Evolutionary conservation across 2,797 vertebrate genomes (phyloP).

Genomic region (Hoplostethus mediterraneus): DNA sequence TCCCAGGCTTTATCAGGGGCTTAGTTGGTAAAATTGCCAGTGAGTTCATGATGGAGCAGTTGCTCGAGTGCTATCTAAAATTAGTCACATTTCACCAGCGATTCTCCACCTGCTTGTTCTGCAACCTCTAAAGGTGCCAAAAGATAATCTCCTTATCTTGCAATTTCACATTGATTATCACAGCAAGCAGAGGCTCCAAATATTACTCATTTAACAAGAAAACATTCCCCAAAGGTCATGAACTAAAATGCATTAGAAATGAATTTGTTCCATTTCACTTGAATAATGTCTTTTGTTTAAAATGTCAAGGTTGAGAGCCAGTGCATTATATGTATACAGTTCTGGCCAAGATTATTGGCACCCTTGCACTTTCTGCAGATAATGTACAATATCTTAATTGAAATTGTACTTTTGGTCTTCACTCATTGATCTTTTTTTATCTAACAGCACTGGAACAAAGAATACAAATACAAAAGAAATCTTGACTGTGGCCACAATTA

Average conservation of each 20-base stretch:
- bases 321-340: background rate
- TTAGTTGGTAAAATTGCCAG: constrained; percentile 17
- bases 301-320: background rate
- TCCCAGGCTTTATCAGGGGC: constrained; percentile 1
- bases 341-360: no score
- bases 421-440: no score
- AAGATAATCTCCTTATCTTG: background rate
- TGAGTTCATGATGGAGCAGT: constrained; percentile 25
- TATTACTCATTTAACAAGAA: background rate
- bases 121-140: constrained; percentile 1
- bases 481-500: no score
- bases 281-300: constrained; percentile 3
- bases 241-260: constrained; percentile 23
- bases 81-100: background rate
- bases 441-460: no score
- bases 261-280: constrained; percentile 23
- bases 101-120: background rate
- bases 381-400: no score
- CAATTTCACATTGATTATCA: constrained; percentile 38
- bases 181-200: constrained; percentile 9
- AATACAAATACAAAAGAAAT: no score
- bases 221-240: constrained; percentile 38
- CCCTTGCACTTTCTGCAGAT: no score
- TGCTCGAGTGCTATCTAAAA: constrained; percentile 11
- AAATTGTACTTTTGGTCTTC: no score